A percentile compares a stretch with the other conserved stretches of the same genome.
phyloP scores from a whole-genome alignment of 2,888 invertebrate species.

The Habrosyne pyritoides region DNA sequence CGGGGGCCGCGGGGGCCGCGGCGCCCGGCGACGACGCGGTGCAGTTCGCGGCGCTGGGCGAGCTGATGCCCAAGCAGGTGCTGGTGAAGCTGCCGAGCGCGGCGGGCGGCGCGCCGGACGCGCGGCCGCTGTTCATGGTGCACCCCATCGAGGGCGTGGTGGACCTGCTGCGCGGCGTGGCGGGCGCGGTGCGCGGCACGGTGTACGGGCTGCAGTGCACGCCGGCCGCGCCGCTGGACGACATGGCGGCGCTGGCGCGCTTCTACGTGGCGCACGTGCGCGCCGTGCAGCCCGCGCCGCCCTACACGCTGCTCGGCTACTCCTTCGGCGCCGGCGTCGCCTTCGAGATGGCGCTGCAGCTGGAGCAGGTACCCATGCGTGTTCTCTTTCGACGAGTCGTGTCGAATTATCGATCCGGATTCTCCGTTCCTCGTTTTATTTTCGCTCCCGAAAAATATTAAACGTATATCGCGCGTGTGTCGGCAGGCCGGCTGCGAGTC shows the following conservation, averaged over 20 bases:
- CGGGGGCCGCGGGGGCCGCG: conserved; percentile 16
- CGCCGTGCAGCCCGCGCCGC: conserved; percentile 89
- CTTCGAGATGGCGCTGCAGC: conserved; percentile 95
- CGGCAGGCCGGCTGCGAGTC: conserved; percentile 75
- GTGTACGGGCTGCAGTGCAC: conserved; percentile 97
- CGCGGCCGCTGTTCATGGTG: conserved; percentile 86
- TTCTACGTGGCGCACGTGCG: conserved; percentile 90
- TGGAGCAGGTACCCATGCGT: conserved; percentile 82
- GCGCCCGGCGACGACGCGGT: conserved; percentile 57
- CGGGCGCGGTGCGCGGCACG: conserved; percentile 87
- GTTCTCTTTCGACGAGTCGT: too few species aligned
- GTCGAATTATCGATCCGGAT: too few species aligned
- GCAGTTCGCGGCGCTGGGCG: conserved; percentile 74
- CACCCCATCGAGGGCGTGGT: conserved; percentile 96
- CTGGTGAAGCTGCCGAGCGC: conserved; percentile 87
- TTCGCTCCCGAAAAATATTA: too few species aligned
- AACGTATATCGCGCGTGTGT: too few species aligned
- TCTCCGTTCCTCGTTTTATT: too few species aligned
- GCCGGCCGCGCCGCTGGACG: conserved; percentile 87
- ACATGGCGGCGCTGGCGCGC: conserved; percentile 88
- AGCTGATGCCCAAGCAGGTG: conserved; percentile 90
- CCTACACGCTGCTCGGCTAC: conserved; percentile 96
- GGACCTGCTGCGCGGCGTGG: conserved; percentile 87
- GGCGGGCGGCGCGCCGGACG: conserved; percentile 55
- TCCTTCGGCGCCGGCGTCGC: conserved; percentile 98